A percentile compares a stretch with the other conserved stretches of the same genome.
These are phyloP conservation scores for Prunella himalayana DNA, from an alignment of 2,113 vertebrate genomes.

Conservation along the genomic window DNA sequence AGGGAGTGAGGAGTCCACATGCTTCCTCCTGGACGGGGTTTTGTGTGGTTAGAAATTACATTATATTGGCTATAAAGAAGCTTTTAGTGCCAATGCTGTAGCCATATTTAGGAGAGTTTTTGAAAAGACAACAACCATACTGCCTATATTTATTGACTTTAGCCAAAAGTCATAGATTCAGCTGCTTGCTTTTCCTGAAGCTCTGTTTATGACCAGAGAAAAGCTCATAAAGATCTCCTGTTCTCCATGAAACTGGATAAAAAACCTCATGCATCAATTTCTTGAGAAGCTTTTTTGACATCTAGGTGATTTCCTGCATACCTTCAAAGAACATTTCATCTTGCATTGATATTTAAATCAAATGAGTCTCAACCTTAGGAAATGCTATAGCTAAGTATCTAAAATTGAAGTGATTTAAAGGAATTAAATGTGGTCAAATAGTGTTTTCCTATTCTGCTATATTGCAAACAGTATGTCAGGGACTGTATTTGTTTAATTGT, in stretches of 20 bases:
- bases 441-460: background rate
- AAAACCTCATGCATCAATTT: background rate
- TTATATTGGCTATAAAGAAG: background rate
- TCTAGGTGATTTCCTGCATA: background rate
- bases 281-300: background rate
- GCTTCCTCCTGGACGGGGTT: background rate
- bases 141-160: background rate
- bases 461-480: background rate
- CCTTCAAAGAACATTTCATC: background rate
- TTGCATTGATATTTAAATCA: background rate
- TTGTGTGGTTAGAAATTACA: background rate
- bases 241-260: background rate
- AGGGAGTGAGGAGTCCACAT: background rate
- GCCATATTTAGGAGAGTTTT: background rate
- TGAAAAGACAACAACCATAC: background rate
- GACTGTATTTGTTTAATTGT: background rate
- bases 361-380: background rate
- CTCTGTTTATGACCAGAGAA: background rate
- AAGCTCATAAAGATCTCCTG: background rate
- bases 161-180: background rate
- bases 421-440: background rate
- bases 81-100: background rate
- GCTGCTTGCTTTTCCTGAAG: background rate
- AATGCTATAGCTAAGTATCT: background rate
- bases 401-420: background rate